Percentiles rank a stretch among this genome's conserved stretches.
phyloP scores from a whole-genome alignment of 2,888 invertebrate species.

The Gymnosoma rotundatum region DNA sequence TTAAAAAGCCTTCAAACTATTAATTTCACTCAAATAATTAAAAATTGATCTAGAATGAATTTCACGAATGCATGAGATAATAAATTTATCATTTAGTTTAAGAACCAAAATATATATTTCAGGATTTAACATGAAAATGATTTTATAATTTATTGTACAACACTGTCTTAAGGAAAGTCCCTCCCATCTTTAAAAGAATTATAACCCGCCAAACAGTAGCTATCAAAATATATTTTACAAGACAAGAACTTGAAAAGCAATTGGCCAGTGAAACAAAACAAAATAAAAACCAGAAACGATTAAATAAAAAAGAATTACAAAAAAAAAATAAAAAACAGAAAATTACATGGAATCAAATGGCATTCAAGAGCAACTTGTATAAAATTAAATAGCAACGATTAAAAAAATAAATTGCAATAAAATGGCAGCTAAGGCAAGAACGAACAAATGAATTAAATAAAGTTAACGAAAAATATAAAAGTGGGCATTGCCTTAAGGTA shows the following conservation, averaged over 20 bases:
- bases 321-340: slow-evolving; percentile 32
- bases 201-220: slow-evolving; percentile 71
- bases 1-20: background rate
- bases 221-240: slow-evolving; percentile 70
- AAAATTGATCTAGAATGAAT: slow-evolving; percentile 30
- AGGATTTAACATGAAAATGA: slow-evolving; percentile 67
- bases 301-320: slow-evolving; percentile 48
- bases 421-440: slow-evolving; percentile 58
- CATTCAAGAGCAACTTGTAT: slow-evolving; percentile 50
- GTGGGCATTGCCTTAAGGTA: slow-evolving; percentile 70
- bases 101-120: slow-evolving; percentile 50
- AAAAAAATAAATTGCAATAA: slow-evolving; percentile 64
- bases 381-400: slow-evolving; percentile 64
- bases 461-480: slow-evolving; percentile 52
- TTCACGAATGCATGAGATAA: slow-evolving; percentile 28
- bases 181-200: slow-evolving; percentile 63
- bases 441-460: slow-evolving; percentile 14
- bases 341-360: slow-evolving; percentile 68
- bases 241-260: slow-evolving; percentile 69
- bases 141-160: slow-evolving; percentile 67
- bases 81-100: slow-evolving; percentile 48
- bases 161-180: slow-evolving; percentile 54
- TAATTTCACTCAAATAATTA: slow-evolving; percentile 35
- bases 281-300: slow-evolving; percentile 22
- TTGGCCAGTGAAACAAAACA: slow-evolving; percentile 45